These are phyloP conservation scores for Etheostoma perlongum DNA, from an alignment of 2,797 vertebrate genomes.

Conservation along the genomic window DNA sequence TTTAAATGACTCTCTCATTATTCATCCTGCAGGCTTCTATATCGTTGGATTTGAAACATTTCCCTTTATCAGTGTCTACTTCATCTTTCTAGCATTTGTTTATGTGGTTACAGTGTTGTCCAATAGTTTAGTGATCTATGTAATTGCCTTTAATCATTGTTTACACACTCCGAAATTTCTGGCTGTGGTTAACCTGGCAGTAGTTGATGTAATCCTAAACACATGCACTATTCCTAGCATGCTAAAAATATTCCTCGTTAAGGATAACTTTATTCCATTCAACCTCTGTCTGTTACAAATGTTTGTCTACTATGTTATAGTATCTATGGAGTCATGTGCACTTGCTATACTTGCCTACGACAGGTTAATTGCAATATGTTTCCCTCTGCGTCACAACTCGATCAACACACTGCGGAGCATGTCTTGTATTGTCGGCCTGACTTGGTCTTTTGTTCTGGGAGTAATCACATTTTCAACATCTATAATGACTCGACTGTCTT, in stretches of 20 bases:
- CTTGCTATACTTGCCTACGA: conserved; percentile 79
- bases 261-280: conserved; percentile 70
- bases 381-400: conserved; percentile 73
- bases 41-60: conserved; percentile 62
- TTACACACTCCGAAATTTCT: conserved; percentile 74
- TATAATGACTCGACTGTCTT: conserved; percentile 72
- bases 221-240: conserved; percentile 68
- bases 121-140: conserved; percentile 62
- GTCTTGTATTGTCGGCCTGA: conserved; percentile 59
- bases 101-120: conserved; percentile 61
- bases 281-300: conserved; percentile 70
- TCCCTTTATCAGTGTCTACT: conserved; percentile 50
- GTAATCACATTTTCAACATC: rapidly evolving
- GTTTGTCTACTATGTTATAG: conserved; percentile 49
- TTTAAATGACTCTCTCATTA: conserved; percentile 53
- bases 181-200: conserved; percentile 65
- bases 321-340: conserved; percentile 64
- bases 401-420: conserved; percentile 74
- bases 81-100: conserved; percentile 67
- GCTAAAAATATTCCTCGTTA: conserved; percentile 69
- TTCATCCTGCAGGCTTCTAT: conserved; percentile 73
- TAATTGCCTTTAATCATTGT: conserved; percentile 47
- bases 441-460: conserved; percentile 52
- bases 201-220: conserved; percentile 66
- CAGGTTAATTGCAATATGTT: conserved; percentile 78